phyloP scores from a whole-genome alignment of 2,797 vertebrate species.

The Streptopelia turtur region DNA sequence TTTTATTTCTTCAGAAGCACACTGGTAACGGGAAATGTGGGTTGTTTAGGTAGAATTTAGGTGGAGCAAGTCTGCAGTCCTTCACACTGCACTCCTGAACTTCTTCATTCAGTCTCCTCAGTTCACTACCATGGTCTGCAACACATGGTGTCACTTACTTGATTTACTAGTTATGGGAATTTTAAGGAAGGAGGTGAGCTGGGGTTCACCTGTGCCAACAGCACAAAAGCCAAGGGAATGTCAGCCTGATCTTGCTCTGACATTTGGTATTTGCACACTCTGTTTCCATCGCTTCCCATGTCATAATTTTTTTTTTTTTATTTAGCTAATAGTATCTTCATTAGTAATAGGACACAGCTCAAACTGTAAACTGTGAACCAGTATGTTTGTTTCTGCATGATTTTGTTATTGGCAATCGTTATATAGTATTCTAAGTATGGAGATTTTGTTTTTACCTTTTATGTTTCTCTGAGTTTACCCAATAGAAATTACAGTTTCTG shows the following conservation, averaged over 20 bases:
- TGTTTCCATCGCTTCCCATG: background rate
- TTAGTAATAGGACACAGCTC: background rate
- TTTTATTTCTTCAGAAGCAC: background rate
- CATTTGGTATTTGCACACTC: background rate
- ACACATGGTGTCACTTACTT: accelerated
- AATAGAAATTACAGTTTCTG: background rate
- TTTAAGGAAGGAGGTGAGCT: background rate
- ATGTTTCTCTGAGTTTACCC: background rate
- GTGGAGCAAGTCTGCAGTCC: background rate
- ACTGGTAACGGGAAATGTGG: background rate
- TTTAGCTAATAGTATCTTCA: background rate
- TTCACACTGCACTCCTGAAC: background rate
- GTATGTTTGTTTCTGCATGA: background rate
- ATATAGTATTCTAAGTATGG: background rate
- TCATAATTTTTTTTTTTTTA: background rate
- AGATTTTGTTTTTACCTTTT: background rate
- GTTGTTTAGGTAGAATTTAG: background rate
- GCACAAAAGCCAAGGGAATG: background rate
- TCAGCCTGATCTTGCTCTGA: background rate
- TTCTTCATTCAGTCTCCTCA: background rate
- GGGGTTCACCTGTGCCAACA: background rate
- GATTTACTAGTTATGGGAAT: background rate
- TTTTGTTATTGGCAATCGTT: background rate
- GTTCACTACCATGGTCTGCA: background rate
- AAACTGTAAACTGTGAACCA: background rate